Base-by-base conservation (phyloP, 2,797 vertebrate species). In the Lindbergichthys nudifrons region DNA sequence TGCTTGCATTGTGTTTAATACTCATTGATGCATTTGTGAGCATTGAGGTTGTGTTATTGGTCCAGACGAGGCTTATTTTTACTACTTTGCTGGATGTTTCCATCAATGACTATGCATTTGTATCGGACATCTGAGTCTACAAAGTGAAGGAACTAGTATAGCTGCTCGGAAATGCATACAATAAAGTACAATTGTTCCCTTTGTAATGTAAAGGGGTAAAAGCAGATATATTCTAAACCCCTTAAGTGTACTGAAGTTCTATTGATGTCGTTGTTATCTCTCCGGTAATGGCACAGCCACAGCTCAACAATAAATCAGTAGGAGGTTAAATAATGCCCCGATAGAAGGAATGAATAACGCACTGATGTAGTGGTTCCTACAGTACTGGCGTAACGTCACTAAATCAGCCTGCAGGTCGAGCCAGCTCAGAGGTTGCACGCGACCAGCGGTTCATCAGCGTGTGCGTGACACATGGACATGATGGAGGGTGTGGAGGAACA, bases 361-460 rank as follows among this genome's bases (percentile, higher is more conserved):
- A 73, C 71, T 75, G 80, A 85, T 57, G 36, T 11, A 11, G 41
- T 48, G 18, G 60, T 59, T 68, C 56, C 45, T 64, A 64, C 73
- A 81, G 80, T 61, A 70, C 65, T 63, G 74, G 65, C 56, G 73
- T 71, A 73, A 71, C 75, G 70, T 72, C 80, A 87, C 75, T 89
- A 78, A 92, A 90, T 93, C 86, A 92, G 75, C 65, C 59, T 15
- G 42, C 73, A 56, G 87, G 75, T 83, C 75, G 57, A n/a, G 19
- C 43, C 71, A 51, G 43, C 77, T 76, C 82, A 81, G 72, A 74
- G 85, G 79, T 59, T 70, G 77, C 84, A 85, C 83, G 80, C 79
- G 80, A 89, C 88, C 78, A 58, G 76, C 39, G 23, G 64, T 87
- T 89, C 86, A 92, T 93, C 91, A 93, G 81, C 32, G 66, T 77